Conservation (phyloP, 2,113 vertebrate genomes). For the Vicugna pacos region DNA sequence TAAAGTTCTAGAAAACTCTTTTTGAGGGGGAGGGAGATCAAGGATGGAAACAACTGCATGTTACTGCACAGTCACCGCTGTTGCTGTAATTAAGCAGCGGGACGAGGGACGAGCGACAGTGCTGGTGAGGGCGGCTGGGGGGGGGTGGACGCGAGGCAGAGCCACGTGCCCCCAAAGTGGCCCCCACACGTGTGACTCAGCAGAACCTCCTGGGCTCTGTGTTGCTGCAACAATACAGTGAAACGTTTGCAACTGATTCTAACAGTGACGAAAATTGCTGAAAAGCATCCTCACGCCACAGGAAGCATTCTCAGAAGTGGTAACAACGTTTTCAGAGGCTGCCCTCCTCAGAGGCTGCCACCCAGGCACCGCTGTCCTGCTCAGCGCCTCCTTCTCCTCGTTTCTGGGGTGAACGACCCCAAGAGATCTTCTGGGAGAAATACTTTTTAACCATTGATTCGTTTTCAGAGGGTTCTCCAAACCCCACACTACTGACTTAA, state of each 20-base stretch:
- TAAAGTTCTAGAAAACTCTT: neutral
- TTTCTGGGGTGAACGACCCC: neutral
- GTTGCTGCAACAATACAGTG: neutral
- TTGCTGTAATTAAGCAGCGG: neutral
- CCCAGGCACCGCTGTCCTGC: neutral
- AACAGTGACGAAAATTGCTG: fast-evolving
- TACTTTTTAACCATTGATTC: neutral
- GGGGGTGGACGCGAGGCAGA: neutral
- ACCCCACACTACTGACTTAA: neutral
- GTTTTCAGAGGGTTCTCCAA: neutral
- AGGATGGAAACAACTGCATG: neutral
- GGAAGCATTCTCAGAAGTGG: neutral
- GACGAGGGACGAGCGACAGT: fast-evolving
- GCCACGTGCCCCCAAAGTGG: fast-evolving
- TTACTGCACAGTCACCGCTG: neutral
- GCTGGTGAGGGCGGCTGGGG: neutral
- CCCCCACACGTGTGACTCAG: neutral
- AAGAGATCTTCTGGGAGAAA: neutral
- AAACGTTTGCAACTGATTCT: neutral
- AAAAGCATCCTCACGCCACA: neutral
- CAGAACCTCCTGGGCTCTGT: fast-evolving
- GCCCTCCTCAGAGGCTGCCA: fast-evolving
- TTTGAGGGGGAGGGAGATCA: fast-evolving
- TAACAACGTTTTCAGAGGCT: fast-evolving
- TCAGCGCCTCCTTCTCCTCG: neutral